These are phyloP conservation scores for Tipula helvola DNA, from an alignment of 2,888 invertebrate species.

Conservation along the genomic window DNA sequence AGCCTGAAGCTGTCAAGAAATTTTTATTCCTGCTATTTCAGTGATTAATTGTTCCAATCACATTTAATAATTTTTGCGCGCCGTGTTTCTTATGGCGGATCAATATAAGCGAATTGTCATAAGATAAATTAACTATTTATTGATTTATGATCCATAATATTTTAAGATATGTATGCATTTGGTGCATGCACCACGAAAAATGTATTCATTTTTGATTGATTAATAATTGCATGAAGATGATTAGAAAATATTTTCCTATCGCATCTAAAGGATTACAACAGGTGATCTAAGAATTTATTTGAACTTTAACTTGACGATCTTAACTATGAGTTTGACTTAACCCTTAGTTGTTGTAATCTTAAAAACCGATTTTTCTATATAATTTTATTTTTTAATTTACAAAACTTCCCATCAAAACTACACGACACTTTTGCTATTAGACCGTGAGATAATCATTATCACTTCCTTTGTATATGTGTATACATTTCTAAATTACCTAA, in stretches of 20 bases:
- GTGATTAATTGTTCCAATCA: background rate
- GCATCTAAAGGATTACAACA: background rate
- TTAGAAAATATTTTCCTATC: background rate
- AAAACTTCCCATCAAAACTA: background rate
- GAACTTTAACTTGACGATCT: background rate
- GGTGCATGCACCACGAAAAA: background rate
- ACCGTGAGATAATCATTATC: constrained; percentile 4
- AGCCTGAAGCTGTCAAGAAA: constrained; percentile 4
- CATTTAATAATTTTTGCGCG: background rate
- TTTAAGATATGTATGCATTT: background rate
- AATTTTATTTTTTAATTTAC: background rate
- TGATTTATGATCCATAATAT: background rate
- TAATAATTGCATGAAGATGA: background rate
- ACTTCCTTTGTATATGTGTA: background rate
- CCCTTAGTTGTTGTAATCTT: background rate
- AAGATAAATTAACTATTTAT: background rate
- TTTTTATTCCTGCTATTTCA: background rate
- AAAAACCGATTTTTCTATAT: background rate
- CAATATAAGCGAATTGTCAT: background rate
- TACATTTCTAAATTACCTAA: background rate
- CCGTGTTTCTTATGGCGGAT: background rate
- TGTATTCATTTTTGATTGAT: background rate
- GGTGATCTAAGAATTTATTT: background rate
- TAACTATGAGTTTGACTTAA: background rate
- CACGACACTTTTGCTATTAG: background rate